A percentile compares a stretch with the other conserved stretches of the same genome.
These are phyloP conservation scores for Amphimallon solstitiale DNA, from an alignment of 2,888 invertebrate genomes.

Conservation along the genomic window DNA sequence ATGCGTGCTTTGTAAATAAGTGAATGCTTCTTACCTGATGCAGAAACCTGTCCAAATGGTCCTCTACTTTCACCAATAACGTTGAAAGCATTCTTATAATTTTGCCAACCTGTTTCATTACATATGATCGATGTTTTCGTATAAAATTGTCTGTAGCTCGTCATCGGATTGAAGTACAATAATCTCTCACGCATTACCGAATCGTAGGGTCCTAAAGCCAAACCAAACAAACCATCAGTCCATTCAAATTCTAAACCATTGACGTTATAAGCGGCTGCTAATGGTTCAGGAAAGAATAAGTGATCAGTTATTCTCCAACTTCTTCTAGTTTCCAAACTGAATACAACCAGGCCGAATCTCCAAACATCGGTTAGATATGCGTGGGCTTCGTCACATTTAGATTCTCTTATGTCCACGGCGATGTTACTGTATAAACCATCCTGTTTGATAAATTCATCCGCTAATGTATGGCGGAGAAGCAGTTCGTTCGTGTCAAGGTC, in stretches of 20 bases:
- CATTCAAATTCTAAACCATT: constrained; percentile 77
- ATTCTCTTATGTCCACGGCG: constrained; percentile 60
- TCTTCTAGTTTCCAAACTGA: constrained; percentile 66
- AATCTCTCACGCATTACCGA: constrained; percentile 68
- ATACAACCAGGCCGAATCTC: constrained; percentile 69
- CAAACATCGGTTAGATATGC: constrained; percentile 78
- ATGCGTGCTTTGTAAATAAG: too few relatives aligned
- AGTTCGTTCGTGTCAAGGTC: constrained; percentile 62
- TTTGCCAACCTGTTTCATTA: constrained; percentile 67
- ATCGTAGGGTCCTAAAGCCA: constrained; percentile 73
- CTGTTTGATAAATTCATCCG: constrained; percentile 72
- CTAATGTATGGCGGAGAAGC: constrained; percentile 62
- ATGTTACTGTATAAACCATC: constrained; percentile 70
- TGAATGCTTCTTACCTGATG: constrained; percentile 62
- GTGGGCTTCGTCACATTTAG: constrained; percentile 71
- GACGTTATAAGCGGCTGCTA: constrained; percentile 78
- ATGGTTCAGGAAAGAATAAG: constrained; percentile 77
- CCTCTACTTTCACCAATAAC: constrained; percentile 67
- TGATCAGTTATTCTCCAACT: constrained; percentile 78
- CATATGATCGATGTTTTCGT: constrained; percentile 74
- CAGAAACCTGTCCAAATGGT: constrained; percentile 74
- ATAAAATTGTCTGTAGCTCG: constrained; percentile 81
- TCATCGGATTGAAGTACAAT: constrained; percentile 84
- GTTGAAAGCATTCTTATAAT: constrained; percentile 57
- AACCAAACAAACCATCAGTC: constrained; percentile 80